Percentiles rank a stretch among this genome's conserved stretches.
phyloP scores from a whole-genome alignment of 2,888 invertebrate species.

The Bhutanitis thaidina region DNA sequence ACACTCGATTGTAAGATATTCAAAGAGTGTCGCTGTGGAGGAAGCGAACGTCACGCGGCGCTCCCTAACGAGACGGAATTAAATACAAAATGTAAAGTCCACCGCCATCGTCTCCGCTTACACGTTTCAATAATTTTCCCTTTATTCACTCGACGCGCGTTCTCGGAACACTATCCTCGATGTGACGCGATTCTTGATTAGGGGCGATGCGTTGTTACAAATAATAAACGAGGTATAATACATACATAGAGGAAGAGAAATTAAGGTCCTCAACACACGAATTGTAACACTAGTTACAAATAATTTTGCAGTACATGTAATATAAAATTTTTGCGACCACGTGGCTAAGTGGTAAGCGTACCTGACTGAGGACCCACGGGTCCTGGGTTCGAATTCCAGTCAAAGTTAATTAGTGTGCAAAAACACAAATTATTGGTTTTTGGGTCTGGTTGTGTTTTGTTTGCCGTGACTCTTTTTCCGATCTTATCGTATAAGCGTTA shows the following conservation, averaged over 20 bases:
- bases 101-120: conserved; percentile 43
- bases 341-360: no score
- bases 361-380: no score
- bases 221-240: conserved; percentile 26
- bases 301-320: no score
- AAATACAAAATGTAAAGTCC: conserved; percentile 63
- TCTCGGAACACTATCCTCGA: conserved; percentile 47
- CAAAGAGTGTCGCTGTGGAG: conserved; percentile 56
- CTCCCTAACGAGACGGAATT: conserved; percentile 67
- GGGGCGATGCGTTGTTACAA: conserved; percentile 44
- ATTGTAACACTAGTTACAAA: no score
- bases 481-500: no score
- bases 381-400: no score
- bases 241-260: neutral
- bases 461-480: no score
- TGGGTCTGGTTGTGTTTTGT: no score
- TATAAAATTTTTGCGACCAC: no score
- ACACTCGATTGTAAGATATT: conserved; percentile 38
- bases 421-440: no score
- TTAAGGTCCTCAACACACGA: neutral
- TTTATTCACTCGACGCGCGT: conserved; percentile 57
- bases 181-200: conserved; percentile 64
- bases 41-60: conserved; percentile 63
- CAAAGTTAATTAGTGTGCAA: no score
- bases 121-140: conserved; percentile 58